Percentiles rank a stretch among this genome's conserved stretches.
Conservation (phyloP, 92 coral and sea anemone species). For the Palythoa caribaeorum region DNA sequence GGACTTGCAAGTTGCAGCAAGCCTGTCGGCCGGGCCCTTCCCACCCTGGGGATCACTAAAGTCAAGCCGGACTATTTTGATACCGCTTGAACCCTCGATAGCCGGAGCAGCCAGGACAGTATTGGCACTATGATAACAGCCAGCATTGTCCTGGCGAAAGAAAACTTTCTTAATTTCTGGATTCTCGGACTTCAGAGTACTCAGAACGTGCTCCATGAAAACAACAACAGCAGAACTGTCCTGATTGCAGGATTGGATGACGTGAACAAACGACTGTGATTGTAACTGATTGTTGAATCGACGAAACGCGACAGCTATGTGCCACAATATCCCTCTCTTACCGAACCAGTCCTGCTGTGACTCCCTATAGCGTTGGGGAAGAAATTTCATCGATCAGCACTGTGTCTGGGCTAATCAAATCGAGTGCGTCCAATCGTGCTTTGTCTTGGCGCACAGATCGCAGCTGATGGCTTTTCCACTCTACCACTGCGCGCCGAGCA, state of each 20-base stretch:
- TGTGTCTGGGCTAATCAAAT: slow-evolving; percentile 29
- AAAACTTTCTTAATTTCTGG: background rate
- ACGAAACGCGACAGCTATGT: slow-evolving; percentile 27
- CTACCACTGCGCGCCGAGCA: slow-evolving; percentile 31
- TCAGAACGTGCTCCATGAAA: no score
- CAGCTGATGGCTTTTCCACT: slow-evolving; percentile 49
- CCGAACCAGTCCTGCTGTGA: slow-evolving; percentile 38
- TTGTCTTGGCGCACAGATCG: slow-evolving; percentile 57
- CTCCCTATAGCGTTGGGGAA: slow-evolving; percentile 35
- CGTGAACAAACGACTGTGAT: no score
- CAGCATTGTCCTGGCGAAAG: no score
- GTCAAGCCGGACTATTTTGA: no score
- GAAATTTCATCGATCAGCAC: slow-evolving; percentile 40
- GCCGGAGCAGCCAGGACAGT: no score
- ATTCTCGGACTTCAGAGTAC: no score
- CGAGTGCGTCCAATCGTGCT: slow-evolving; percentile 40
- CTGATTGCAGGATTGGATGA: no score
- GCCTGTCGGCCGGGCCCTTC: slow-evolving; percentile 36
- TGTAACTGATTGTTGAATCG: slow-evolving; percentile 38
- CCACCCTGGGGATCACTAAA: slow-evolving; percentile 48
- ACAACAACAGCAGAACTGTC: no score
- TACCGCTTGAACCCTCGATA: no score
- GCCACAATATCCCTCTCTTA: slow-evolving; percentile 12
- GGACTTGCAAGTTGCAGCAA: no score
- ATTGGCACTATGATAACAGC: no score